These are phyloP conservation scores for Antechinus flavipes DNA, from an alignment of 2,113 vertebrate genomes.

Conservation along the genomic window DNA sequence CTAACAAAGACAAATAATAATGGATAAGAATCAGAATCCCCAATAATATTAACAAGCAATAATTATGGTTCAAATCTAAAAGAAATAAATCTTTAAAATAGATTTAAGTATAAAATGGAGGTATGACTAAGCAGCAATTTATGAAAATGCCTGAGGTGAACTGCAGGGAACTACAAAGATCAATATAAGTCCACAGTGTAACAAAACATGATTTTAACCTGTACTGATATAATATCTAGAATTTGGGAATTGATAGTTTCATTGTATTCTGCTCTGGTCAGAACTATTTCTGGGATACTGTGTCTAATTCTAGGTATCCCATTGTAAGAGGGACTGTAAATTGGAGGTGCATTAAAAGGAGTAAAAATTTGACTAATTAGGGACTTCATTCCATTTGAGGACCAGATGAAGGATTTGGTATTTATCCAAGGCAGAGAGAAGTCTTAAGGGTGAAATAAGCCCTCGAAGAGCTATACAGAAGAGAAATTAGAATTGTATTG, in stretches of 20 bases:
- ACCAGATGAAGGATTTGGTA: not conserved
- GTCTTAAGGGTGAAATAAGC: not conserved
- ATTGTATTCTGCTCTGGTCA: not conserved
- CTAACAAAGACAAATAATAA: not conserved
- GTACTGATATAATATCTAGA: not conserved
- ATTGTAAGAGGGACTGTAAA: not conserved
- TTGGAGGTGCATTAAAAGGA: not conserved
- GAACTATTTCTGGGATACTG: not conserved
- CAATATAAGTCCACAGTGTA: not conserved
- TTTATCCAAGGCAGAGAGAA: not conserved
- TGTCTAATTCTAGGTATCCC: not conserved
- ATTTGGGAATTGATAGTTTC: not conserved
- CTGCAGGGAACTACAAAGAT: not conserved
- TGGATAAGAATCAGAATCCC: not conserved
- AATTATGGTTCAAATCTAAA: not conserved
- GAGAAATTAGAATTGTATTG: not conserved
- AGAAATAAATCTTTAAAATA: not conserved
- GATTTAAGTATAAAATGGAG: not conserved
- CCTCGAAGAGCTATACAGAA: not conserved
- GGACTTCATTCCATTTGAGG: not conserved
- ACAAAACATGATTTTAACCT: not conserved
- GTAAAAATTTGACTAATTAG: not conserved
- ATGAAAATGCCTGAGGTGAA: not conserved
- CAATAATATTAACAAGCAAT: not conserved
- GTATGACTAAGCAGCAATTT: not conserved